Conservation (phyloP, 2,113 vertebrate genomes). For the mouse (Mus musculus) region DNA sequence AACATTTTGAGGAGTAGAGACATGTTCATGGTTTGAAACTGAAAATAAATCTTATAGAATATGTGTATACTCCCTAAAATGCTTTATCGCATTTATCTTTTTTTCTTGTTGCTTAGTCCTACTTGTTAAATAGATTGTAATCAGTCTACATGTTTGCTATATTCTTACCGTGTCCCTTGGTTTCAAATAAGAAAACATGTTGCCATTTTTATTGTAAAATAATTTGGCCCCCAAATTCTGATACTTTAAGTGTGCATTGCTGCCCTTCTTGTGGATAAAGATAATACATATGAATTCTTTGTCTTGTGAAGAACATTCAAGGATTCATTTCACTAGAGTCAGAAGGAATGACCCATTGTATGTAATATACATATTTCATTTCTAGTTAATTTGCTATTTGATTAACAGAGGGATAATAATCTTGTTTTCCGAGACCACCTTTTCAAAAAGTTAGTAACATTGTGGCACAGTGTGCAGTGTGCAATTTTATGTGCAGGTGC, state of each 20-base stretch:
- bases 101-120: not conserved
- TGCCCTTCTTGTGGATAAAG: not conserved
- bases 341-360: not conserved
- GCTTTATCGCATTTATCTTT: not conserved
- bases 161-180: not conserved
- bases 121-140: not conserved
- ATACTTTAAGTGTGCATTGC: not conserved
- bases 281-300: not conserved
- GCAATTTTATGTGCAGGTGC: not conserved
- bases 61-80: not conserved
- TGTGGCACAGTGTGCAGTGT: not conserved
- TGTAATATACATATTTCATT: not conserved
- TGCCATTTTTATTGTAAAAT: not conserved
- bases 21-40: not conserved
- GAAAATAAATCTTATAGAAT: slow-evolving; percentile 1
- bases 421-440: not conserved
- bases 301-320: not conserved
- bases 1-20: not conserved
- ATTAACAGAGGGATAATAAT: not conserved
- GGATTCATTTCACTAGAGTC: not conserved
- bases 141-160: not conserved
- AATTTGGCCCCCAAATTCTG: slow-evolving; percentile 3
- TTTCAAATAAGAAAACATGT: not conserved
- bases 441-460: not conserved
- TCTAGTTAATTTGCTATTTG: not conserved